These are phyloP conservation scores for Uria aalge DNA, from an alignment of 2,113 vertebrate species.

Conservation along the genomic window DNA sequence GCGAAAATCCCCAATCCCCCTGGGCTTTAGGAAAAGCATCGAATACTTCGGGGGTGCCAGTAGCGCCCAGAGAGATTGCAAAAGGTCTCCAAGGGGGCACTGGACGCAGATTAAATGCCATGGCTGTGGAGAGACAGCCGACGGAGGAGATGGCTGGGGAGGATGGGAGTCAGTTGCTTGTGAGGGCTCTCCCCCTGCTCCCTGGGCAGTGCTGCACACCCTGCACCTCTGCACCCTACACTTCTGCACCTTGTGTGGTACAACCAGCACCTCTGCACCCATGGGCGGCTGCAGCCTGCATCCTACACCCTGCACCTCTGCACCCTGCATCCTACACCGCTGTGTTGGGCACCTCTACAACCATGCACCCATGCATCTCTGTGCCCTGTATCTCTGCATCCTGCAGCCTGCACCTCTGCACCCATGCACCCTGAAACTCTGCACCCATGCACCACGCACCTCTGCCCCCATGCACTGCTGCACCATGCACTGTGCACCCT, in stretches of 20 bases:
- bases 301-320: not conserved
- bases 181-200: not conserved
- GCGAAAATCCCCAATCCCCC: not conserved
- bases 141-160: too few relatives aligned
- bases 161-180: too few relatives aligned
- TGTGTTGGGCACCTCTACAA: not conserved
- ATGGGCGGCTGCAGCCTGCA: too few relatives aligned
- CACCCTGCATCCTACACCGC: not conserved
- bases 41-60: too few relatives aligned
- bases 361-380: too few relatives aligned
- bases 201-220: not conserved
- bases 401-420: not conserved
- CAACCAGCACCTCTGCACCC: not conserved
- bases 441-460: not conserved
- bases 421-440: not conserved
- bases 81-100: not conserved
- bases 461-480: too few relatives aligned
- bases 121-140: accelerated
- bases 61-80: accelerated
- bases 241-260: accelerated
- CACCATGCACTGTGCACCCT: too few relatives aligned
- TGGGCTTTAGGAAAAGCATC: not conserved
- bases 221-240: not conserved
- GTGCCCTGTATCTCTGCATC: too few relatives aligned
- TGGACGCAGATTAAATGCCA: not conserved